Evolutionary conservation across 2,888 invertebrate genomes (phyloP).

Genomic region (Eristalis intricaria): DNA sequence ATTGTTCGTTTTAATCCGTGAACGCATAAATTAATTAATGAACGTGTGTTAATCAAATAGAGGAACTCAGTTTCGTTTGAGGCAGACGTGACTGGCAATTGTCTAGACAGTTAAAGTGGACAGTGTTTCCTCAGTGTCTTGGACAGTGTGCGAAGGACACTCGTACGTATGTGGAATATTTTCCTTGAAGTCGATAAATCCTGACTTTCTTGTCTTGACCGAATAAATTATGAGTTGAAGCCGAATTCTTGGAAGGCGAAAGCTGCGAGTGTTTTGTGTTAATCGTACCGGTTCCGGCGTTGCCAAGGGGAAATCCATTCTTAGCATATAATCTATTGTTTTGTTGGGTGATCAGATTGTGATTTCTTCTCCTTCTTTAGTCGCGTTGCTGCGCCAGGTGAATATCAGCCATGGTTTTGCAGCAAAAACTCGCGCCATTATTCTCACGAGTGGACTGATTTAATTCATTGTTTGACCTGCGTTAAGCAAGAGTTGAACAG

Average conservation of each 20-base stretch:
- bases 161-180: conserved; percentile 39
- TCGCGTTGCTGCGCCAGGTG: too few relatives aligned
- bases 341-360: not conserved
- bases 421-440: too few relatives aligned
- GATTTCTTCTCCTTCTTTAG: not conserved
- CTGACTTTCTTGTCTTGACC: not conserved
- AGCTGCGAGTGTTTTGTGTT: not conserved
- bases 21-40: conserved; percentile 9
- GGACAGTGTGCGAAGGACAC: not conserved
- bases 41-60: not conserved
- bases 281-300: not conserved
- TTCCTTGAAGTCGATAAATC: not conserved
- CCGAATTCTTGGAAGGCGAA: not conserved
- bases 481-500: too few relatives aligned
- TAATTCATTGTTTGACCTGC: too few relatives aligned
- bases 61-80: not conserved
- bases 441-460: too few relatives aligned
- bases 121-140: not conserved
- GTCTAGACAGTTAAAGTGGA: not conserved
- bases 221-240: not conserved
- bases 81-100: not conserved
- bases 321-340: not conserved
- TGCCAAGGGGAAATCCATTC: not conserved
- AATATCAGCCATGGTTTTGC: too few relatives aligned
- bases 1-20: not conserved